Conservation (phyloP, 2,113 vertebrate species). For the Pachyramphus minor region DNA sequence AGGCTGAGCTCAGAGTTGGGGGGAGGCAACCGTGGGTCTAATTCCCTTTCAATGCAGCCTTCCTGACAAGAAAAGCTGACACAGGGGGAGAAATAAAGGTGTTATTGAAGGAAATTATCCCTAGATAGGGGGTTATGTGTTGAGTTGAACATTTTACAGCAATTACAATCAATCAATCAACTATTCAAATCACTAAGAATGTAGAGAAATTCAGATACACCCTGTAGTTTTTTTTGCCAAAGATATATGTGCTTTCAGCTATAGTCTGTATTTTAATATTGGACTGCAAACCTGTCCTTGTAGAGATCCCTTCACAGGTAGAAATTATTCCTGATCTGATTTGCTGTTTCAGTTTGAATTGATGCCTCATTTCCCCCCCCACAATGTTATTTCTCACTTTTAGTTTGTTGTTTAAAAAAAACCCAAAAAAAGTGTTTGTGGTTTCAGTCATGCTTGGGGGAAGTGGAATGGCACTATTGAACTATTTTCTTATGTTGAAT, state of each 20-base stretch:
- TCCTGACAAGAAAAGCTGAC: neutral
- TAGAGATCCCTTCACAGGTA: neutral
- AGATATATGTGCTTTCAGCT: neutral
- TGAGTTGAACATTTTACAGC: neutral
- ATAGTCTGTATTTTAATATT: neutral
- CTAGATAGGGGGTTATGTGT: neutral
- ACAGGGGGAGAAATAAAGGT: neutral
- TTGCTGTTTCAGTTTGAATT: neutral
- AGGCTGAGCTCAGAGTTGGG: neutral
- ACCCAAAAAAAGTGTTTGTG: neutral
- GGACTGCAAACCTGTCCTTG: neutral
- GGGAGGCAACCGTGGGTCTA: neutral
- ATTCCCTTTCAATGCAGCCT: neutral
- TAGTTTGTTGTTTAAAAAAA: neutral
- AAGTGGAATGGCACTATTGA: neutral
- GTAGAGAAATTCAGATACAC: neutral
- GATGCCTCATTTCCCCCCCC: neutral
- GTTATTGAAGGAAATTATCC: neutral
- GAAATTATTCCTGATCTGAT: neutral
- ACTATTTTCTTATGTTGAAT: neutral
- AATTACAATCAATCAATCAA: neutral
- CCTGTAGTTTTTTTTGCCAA: neutral
- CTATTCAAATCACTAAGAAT: neutral
- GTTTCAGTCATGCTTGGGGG: neutral
- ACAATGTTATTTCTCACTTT: neutral